Evolutionary conservation across 2,113 vertebrate genomes (phyloP).

Genomic region (Crypturellus undulatus): DNA sequence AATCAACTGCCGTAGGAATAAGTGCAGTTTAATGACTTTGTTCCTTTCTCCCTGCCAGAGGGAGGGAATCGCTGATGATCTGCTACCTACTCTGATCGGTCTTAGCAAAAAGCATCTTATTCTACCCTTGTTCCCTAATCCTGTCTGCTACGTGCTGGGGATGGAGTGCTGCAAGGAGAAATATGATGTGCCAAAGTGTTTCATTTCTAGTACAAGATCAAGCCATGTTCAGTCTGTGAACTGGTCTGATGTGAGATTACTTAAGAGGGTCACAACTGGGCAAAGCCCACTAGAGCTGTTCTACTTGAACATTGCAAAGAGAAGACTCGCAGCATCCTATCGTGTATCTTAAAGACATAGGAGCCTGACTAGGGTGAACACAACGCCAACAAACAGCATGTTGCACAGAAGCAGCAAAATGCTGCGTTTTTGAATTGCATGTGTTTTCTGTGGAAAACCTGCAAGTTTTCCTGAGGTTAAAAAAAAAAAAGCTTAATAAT

Average conservation of each 20-base stretch:
- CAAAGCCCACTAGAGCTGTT: not conserved
- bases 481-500: not conserved
- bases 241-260: not conserved
- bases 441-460: no score
- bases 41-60: not conserved
- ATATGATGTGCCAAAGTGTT: not conserved
- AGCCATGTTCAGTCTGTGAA: not conserved
- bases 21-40: not conserved
- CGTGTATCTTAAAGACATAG: not conserved
- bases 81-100: not conserved
- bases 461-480: not conserved
- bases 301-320: not conserved
- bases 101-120: not conserved
- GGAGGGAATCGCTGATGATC: not conserved
- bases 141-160: not conserved
- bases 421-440: not conserved
- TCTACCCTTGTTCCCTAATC: not conserved
- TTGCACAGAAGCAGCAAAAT: not conserved
- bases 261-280: not conserved
- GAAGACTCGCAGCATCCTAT: not conserved
- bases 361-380: not conserved
- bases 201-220: not conserved
- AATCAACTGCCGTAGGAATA: not conserved
- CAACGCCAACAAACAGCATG: rapidly evolving
- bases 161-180: not conserved